phyloP scores from a whole-genome alignment of 2,888 invertebrate genomes.

The Pristionchus exspectatus region DNA sequence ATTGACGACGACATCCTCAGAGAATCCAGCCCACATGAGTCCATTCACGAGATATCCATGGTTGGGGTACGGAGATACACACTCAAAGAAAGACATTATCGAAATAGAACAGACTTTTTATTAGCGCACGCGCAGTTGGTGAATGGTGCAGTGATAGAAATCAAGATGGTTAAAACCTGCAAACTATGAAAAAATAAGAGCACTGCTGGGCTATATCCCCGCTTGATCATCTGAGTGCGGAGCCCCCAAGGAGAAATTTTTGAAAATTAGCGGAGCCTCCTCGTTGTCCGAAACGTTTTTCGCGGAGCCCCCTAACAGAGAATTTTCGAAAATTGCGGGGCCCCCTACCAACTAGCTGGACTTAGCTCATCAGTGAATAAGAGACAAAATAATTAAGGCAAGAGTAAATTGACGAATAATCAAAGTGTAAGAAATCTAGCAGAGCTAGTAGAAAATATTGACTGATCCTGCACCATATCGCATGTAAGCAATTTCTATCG shows the following conservation, averaged over 20 bases:
- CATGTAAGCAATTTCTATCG: too few relatives aligned
- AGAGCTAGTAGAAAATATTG: background rate
- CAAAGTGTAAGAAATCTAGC: background rate
- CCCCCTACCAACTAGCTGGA: too few relatives aligned
- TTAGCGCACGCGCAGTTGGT: background rate
- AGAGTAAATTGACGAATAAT: background rate
- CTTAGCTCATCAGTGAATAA: too few relatives aligned
- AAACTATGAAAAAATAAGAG: background rate
- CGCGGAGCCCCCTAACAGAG: too few relatives aligned
- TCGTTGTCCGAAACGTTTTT: too few relatives aligned
- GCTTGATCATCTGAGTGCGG: too few relatives aligned
- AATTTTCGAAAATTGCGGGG: too few relatives aligned
- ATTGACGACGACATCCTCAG: constrained; percentile 44
- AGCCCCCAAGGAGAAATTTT: too few relatives aligned
- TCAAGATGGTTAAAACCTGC: background rate
- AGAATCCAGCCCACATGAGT: constrained; percentile 53
- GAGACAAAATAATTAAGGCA: background rate
- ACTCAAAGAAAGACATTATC: background rate
- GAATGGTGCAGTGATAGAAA: background rate
- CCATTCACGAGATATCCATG: constrained; percentile 54
- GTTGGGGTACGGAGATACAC: constrained; percentile 22
- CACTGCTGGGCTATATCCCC: too few relatives aligned
- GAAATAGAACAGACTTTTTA: background rate
- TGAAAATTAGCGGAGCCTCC: too few relatives aligned
- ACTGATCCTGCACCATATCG: too few relatives aligned